Evolutionary conservation across 1,140 invertebrate species (phyloP), one percentile per base, ranked within the genome.

Genomic region (Drosophila azteca): DNA sequence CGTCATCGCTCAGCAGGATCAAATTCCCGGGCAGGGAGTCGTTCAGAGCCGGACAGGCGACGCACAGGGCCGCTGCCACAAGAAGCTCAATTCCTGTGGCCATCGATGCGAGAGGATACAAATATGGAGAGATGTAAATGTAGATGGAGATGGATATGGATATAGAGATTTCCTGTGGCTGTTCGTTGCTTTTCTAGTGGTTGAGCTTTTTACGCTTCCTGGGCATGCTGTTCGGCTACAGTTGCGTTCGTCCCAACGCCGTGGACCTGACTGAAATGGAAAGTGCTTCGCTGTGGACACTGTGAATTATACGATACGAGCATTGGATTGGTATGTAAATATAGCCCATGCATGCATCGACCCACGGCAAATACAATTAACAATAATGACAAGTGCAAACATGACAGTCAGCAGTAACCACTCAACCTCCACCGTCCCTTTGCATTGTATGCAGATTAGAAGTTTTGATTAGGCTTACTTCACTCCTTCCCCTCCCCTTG

Each of bases 311-410:
- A 62, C 50, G n/a, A 35, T 49, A 35, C 48, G 24, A 31, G n/a
- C 41, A 22, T 26, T 22, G 20, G 22, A 45, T 24, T 43, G 39
- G 52, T 83, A 58, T 79, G 83, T 87, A 79, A 88, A 79, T 83
- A 82, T 64, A 51, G 66, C 35, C 59, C 61, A 43, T 79, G 71
- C 74, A 76, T 77, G 83, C 71, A 44, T 51, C 68, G 71, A 51
- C 65, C 66, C 63, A 78, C 70, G 43, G 54, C 83, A 87, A 88
- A 87, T 69, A 87, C 83, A 87, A 87, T 87, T 87, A 87, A 83
- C 64, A 87, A 83, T 87, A 87, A 87, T 87, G 83, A 87, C 83
- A 88, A 87, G 71, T 87, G 83, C 80, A 87, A 87, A 87, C 84
- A 87, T 88, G 83, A 66, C 74, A 81, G 51, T 57, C 43, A 62